These are phyloP conservation scores for Acinonyx jubatus DNA, from an alignment of 2,113 vertebrate genomes.

Conservation along the genomic window DNA sequence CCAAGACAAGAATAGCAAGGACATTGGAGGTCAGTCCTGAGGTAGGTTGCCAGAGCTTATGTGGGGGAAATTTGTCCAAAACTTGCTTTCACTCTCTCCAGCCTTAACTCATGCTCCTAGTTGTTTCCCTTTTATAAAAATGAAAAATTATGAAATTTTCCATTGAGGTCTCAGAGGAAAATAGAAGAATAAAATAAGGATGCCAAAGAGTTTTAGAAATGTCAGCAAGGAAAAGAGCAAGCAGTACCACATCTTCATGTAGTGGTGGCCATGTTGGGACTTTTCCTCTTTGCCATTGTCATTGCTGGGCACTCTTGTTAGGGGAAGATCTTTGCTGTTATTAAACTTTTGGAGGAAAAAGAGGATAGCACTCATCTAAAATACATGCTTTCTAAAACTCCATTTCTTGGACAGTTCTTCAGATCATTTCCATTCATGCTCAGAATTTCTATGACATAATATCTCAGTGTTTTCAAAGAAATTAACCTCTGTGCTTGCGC, in stretches of 20 bases:
- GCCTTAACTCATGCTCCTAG: conserved; percentile 39
- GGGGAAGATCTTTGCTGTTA: conserved; percentile 68
- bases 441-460: conserved; percentile 80
- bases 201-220: conserved; percentile 44
- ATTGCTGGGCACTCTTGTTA: conserved; percentile 32
- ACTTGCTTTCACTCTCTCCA: conserved; percentile 43
- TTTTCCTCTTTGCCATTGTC: conserved; percentile 59
- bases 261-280: background rate
- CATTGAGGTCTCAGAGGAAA: conserved; percentile 45
- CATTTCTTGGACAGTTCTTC: conserved; percentile 58
- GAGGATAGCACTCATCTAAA: conserved; percentile 34
- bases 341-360: conserved; percentile 71
- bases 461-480: conserved; percentile 74
- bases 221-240: conserved; percentile 29
- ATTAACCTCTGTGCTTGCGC: conserved; percentile 66
- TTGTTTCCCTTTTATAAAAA: conserved; percentile 61
- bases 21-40: conserved; percentile 50
- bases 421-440: conserved; percentile 79
- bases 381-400: conserved; percentile 55
- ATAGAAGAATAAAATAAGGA: conserved; percentile 45
- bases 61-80: conserved; percentile 12
- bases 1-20: conserved; percentile 55
- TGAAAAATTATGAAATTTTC: conserved; percentile 65
- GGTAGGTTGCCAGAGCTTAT: background rate
- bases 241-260: background rate